Base-by-base conservation (phyloP, 2,797 vertebrate genomes). In the Siniperca scherzeri region DNA sequence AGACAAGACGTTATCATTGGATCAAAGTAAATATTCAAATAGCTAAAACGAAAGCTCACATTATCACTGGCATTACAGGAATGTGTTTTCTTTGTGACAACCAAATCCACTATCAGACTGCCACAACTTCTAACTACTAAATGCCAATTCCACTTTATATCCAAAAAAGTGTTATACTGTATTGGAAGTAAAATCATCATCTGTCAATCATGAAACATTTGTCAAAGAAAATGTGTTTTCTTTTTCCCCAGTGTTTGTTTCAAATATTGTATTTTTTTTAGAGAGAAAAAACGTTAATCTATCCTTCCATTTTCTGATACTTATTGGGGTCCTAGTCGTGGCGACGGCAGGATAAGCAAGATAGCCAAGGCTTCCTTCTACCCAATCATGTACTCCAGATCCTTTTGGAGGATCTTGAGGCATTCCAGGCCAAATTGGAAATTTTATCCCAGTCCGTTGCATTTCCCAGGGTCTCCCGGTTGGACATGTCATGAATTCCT, bases 381-480 rank as follows among this genome's bases (percentile, higher is more conserved):
- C 22, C 14, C 21, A 69, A 64, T 5, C 50, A 52, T 27, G 25
- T 55, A 27, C 14, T 46, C 57, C 40, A 70, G 38, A 55, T 56
- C 27, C 53, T 16, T 33, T 61, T 17, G 40, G 40, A 64, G 6
- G 38, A 27, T 61, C 27, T 40, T 7, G 12, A 59, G 69, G 70
- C 52, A 67, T 70, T 80, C 68, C 56, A 76, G 19, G 44, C 25
- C 5, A 77, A 48, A 76, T 50, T 77, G 48, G 73, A 53, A 79
- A 75, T 70, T 0, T 2, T 38, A 79, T 65, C 71, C 55, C 7
- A 7, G 27, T 22, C 38, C 62, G 25, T 36, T 55, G 17, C 21
- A n/a, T 67, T 70, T 79, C 50, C 56, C 38, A 0, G 25, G 64
- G 12, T 44, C 53, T 66, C 53, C 42, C 68, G 7, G 53, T 38